Base-by-base conservation (phyloP, 2,113 vertebrate genomes). In the Oryzias woworae region DNA sequence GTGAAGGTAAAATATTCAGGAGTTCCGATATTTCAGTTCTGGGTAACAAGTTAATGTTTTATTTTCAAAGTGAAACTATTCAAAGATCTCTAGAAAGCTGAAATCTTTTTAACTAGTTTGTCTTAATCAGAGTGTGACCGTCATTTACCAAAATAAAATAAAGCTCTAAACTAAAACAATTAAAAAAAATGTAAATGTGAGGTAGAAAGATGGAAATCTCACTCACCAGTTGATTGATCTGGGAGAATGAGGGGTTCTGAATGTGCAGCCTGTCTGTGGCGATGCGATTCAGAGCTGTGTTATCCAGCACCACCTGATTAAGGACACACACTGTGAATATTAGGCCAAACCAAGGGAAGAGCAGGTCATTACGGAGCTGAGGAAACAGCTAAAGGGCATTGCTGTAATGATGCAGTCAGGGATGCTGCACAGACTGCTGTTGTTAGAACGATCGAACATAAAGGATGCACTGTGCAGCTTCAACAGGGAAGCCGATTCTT, bases 191-290 rank as follows among this genome's bases (percentile, higher is more conserved):
- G 55, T 20, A 41, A 31, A 16, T 31, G 26, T 0, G 15, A 15
- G 14, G 46, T 13, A 14, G 17, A 16, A 3, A 46, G 16, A 12
- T 23, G 7, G 46, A 58, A 1, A 2, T 61, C 20, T 56, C 43
- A 83, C 94, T 94, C 86, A 98, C 96, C 95, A 98, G 91, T 88
- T 98, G 96, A 85, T 98, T 99, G 87, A 98, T 97, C 91, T 99
- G 97, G 2, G 97, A 98, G 87, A 99, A 99, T 0, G 96, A 97
- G 0, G 96, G 97, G 78, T 98, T 98, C 91, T 95, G 96, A 84
- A 98, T 98, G 70, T 98, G 96, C 67, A 99, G 92, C 65, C 96
- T 87, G 91, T 98, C 97, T 1, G 96, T 98, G 1, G 97, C 96
- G 0, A 98, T 98, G 71, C 95, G 92, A 83, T 99, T 99, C 60